These are phyloP conservation scores for Microplitis demolitor DNA, from an alignment of 1,140 invertebrate species.

Conservation along the genomic window DNA sequence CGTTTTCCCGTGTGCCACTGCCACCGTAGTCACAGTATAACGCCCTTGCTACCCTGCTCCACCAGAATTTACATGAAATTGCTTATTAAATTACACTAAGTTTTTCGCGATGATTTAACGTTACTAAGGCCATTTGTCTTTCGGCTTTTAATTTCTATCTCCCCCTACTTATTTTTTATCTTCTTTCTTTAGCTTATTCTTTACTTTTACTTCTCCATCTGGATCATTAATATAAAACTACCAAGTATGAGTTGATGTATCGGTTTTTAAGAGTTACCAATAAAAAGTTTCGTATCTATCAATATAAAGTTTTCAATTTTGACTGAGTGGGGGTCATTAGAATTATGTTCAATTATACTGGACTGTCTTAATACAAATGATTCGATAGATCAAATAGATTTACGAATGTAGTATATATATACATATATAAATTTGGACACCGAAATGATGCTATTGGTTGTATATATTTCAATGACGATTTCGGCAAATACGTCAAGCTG, in stretches of 20 bases:
- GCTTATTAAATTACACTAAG: constrained; percentile 58
- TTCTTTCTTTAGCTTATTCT: constrained; percentile 3
- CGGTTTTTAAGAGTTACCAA: constrained; percentile 11
- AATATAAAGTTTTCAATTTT: no score
- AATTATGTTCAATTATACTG: background rate
- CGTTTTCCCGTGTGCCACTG: background rate
- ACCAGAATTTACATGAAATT: constrained; percentile 59
- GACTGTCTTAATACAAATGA: no score
- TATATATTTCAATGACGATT: background rate
- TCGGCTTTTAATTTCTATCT: constrained; percentile 50
- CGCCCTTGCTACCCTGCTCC: constrained; percentile 19
- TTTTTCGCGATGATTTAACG: constrained; percentile 58
- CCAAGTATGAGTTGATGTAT: constrained; percentile 24
- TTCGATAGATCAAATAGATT: no score
- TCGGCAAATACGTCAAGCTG: background rate
- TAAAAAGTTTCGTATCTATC: background rate
- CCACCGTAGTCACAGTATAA: constrained; percentile 10
- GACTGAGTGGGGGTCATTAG: no score
- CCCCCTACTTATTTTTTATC: constrained; percentile 9
- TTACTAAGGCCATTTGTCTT: constrained; percentile 53
- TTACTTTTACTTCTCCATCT: background rate
- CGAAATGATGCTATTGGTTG: background rate
- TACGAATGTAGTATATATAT: no score
- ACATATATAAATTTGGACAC: background rate
- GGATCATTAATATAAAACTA: constrained; percentile 23